Conservation (phyloP, 2,888 invertebrate species). For the Petrophora chlorosata region DNA sequence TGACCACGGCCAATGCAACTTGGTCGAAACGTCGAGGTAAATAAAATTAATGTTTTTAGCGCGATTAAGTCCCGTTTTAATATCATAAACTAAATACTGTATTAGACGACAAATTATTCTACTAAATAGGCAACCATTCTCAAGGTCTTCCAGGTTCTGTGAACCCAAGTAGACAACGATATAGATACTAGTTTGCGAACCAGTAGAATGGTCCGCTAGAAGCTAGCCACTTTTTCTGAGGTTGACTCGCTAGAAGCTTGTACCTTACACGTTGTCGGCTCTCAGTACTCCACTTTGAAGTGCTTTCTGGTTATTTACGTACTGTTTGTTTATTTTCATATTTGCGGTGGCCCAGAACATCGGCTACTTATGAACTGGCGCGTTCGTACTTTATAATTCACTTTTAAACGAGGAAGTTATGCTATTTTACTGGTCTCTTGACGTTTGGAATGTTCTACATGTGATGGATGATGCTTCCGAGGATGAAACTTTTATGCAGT, state of each 20-base stretch:
- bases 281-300: constrained; percentile 71
- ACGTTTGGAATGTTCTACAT: neutral
- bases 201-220: no score
- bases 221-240: no score
- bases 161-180: no score
- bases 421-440: constrained; percentile 10
- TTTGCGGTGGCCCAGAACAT: constrained; percentile 69
- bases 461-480: constrained; percentile 5
- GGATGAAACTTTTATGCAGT: neutral
- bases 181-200: no score
- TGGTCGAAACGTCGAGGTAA: no score
- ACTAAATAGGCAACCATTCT: no score
- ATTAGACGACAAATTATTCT: no score
- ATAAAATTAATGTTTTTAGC: no score
- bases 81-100: no score
- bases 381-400: constrained; percentile 25
- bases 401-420: constrained; percentile 16
- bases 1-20: no score
- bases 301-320: constrained; percentile 75
- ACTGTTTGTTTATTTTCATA: constrained; percentile 79
- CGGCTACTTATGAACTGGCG: constrained; percentile 63
- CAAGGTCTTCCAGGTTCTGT: no score
- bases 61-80: no score
- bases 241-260: constrained; percentile 29
- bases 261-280: constrained; percentile 36